Conservation (phyloP, 2,888 invertebrate species). For the Pollenia amentaria region DNA sequence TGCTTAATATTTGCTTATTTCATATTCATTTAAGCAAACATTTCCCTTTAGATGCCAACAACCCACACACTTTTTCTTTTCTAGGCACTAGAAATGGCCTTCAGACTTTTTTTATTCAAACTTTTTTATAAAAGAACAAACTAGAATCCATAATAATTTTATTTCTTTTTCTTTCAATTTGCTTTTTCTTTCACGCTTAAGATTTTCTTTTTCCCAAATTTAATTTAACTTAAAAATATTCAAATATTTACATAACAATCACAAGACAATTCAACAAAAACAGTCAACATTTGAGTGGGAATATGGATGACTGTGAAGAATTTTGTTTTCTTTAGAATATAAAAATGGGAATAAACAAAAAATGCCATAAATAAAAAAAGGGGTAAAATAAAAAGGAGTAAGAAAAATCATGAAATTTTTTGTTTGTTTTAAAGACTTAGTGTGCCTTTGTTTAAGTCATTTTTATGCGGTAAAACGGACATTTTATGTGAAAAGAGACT, state of each 20-base stretch:
- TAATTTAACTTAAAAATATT: constrained; percentile 62
- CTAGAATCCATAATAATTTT: constrained; percentile 4
- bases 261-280: constrained; percentile 43
- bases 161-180: not conserved
- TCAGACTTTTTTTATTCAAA: not conserved
- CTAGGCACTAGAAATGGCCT: not conserved
- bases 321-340: constrained; percentile 9
- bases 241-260: constrained; percentile 67
- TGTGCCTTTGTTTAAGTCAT: too few species aligned
- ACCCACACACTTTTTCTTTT: too few species aligned
- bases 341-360: not conserved
- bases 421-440: too few species aligned
- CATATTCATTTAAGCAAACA: too few species aligned
- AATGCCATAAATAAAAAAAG: not conserved
- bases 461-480: too few species aligned
- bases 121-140: not conserved
- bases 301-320: not conserved
- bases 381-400: constrained; percentile 7
- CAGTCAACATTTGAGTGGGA: constrained; percentile 21
- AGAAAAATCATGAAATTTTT: too few species aligned
- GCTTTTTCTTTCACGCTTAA: not conserved
- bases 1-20: too few species aligned
- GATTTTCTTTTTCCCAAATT: constrained; percentile 52
- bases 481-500: too few species aligned
- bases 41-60: too few species aligned